Percentiles rank a stretch among this genome's conserved stretches.
These are phyloP conservation scores for Magallana angulata DNA, from an alignment of 1,140 invertebrate genomes.

Conservation along the genomic window DNA sequence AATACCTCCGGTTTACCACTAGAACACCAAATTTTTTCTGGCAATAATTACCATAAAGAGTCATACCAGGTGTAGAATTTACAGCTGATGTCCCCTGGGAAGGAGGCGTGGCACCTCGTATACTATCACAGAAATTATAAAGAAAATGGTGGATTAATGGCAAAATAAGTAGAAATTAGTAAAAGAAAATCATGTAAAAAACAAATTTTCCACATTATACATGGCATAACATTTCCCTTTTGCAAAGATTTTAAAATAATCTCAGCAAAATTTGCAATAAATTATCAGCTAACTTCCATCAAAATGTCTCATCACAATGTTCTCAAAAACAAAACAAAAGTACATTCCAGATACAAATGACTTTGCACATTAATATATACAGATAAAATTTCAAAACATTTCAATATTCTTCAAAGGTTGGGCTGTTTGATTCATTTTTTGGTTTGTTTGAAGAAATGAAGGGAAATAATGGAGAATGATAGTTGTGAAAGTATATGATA, in stretches of 20 bases:
- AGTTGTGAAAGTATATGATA: neutral
- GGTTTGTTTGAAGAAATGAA: neutral
- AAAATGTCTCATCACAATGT: neutral
- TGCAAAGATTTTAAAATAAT: neutral
- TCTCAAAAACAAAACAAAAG: neutral
- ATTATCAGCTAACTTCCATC: neutral
- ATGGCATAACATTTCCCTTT: neutral
- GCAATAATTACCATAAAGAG: slow-evolving; percentile 42
- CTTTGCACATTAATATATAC: neutral
- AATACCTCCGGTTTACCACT: slow-evolving; percentile 42
- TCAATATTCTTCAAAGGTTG: neutral
- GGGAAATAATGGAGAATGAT: too few species aligned
- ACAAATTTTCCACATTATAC: neutral
- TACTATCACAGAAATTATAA: slow-evolving; percentile 62
- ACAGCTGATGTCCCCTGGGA: neutral
- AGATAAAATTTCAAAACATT: slow-evolving; percentile 33
- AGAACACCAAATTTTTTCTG: slow-evolving; percentile 29
- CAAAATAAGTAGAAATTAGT: slow-evolving; percentile 39
- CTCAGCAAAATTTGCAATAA: neutral
- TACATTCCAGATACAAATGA: slow-evolving; percentile 11
- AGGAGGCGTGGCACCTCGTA: neutral
- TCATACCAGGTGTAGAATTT: slow-evolving; percentile 35
- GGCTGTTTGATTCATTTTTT: too few species aligned
- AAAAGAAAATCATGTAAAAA: slow-evolving; percentile 26
- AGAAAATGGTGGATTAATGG: slow-evolving; percentile 52